Evolutionary conservation across 2,888 invertebrate genomes (phyloP), one percentile per base, ranked within the genome.

Genomic region (Lumbricus terrestris): DNA sequence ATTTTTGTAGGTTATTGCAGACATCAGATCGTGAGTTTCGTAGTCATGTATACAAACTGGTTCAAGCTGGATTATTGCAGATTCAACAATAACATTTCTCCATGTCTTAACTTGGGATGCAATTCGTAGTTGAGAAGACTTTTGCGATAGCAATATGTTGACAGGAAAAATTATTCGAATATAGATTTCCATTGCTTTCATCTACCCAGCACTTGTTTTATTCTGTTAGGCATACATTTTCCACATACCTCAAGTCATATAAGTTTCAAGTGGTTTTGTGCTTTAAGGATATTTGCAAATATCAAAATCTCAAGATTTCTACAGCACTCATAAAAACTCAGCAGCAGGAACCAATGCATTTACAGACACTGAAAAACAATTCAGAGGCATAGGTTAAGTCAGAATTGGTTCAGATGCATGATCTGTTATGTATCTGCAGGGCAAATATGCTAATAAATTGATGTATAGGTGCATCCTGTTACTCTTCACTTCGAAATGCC

Each of bases 21-120:
- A 35, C 85, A n/a, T 35, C 85, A 35, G 85, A 85, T 85, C 85
- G n/a, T 85, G 85, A 85, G 16, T 85, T 85, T n/a, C 85, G 16
- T 33, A 85, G 85, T 35, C 6, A 85, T 20, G 16, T 85, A 37
- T 33, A 16, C 34, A 85, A 85, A 85, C 37, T 85, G 34, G 34
- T 85, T 85, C 35, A 85, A 37, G 85, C 85, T 85, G 33, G 34
- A 23, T 85, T 85, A 85, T 34, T 85, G 16, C 85, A 85, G 85
- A 85, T 85, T 37, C 34, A 85, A 11, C 34, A 85, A 8, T 85
- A 15, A 69, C 13, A 69, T 69, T 69, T 69, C 69, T n/a, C 69
- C 69, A 69, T 69, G n/a, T 69, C n/a, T 69, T 29, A 47, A n/a
- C 69, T 69, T 69, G 2, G 47, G 47, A 15, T 47, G 47, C 47